phyloP scores from a whole-genome alignment of 2,888 invertebrate species.

The Leptinotarsa juncta region DNA sequence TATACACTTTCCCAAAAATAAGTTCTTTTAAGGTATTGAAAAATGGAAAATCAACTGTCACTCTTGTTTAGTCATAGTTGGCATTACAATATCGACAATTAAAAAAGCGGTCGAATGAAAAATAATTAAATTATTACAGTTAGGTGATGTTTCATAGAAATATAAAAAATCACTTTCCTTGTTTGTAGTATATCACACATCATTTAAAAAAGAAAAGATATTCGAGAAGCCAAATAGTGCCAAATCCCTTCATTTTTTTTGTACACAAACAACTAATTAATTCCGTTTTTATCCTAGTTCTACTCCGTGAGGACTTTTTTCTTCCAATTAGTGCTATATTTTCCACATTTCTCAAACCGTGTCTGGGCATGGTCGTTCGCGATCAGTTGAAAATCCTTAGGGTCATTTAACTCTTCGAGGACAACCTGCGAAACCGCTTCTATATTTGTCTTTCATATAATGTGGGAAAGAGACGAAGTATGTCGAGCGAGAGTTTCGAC shows the following conservation, averaged over 20 bases:
- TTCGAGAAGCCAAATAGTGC: background rate
- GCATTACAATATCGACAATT: too few species aligned
- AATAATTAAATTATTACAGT: too few species aligned
- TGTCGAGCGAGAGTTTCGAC: conserved; percentile 36
- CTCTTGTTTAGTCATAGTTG: too few species aligned
- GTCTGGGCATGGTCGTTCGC: conserved; percentile 34
- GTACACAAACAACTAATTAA: background rate
- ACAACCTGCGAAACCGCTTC: conserved; percentile 39
- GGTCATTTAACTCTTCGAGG: conserved; percentile 45
- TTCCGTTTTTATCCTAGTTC: background rate
- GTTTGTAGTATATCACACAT: too few species aligned
- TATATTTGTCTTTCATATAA: conserved; percentile 29
- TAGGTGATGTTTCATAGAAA: too few species aligned
- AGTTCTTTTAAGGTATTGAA: too few species aligned
- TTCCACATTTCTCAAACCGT: conserved; percentile 35
- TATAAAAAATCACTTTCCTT: too few species aligned
- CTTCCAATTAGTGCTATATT: conserved; percentile 30
- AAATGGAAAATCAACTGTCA: too few species aligned
- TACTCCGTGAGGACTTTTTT: conserved; percentile 6
- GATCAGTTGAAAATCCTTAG: conserved; percentile 36
- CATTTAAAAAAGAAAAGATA: background rate
- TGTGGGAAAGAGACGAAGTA: conserved; percentile 31
- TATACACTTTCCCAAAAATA: too few species aligned
- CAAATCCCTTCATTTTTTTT: background rate
- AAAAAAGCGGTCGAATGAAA: too few species aligned